Evolutionary conservation across 2,113 vertebrate genomes (phyloP).

Genomic region (Osmerus eperlanus): DNA sequence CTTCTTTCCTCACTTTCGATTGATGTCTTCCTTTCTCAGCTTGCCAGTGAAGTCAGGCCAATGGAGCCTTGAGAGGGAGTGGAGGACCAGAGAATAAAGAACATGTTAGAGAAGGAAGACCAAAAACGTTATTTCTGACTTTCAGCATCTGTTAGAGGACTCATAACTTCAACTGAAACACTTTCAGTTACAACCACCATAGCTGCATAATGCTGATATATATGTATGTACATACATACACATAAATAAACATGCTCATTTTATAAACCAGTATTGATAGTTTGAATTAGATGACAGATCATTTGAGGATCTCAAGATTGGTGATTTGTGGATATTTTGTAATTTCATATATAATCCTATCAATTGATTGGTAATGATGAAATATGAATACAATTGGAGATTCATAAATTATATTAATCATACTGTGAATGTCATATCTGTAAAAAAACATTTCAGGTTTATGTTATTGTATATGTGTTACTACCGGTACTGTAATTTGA

Average conservation of each 20-base stretch:
- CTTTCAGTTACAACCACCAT: background rate
- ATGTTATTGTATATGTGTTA: too few relatives aligned
- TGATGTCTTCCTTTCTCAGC: conserved; percentile 34
- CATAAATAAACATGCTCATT: background rate
- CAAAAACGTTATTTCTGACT: too few relatives aligned
- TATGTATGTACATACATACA: too few relatives aligned
- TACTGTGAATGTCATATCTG: background rate
- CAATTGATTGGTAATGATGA: background rate
- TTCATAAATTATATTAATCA: background rate
- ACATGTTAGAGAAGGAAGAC: too few relatives aligned
- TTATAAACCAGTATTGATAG: conserved; percentile 3
- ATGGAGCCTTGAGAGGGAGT: background rate
- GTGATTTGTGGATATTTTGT: background rate
- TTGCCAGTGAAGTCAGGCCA: conserved; percentile 32
- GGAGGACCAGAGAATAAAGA: background rate
- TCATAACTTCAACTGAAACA: background rate
- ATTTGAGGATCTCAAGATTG: background rate
- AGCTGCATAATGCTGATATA: background rate
- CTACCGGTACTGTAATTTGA: too few relatives aligned
- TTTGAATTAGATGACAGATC: background rate
- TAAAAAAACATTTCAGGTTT: too few relatives aligned
- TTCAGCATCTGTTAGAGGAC: too few relatives aligned
- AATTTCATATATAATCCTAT: background rate
- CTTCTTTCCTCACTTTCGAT: background rate
- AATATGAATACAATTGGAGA: background rate